Conservation (phyloP, 2,888 invertebrate species). For the Abrostola tripartita region DNA sequence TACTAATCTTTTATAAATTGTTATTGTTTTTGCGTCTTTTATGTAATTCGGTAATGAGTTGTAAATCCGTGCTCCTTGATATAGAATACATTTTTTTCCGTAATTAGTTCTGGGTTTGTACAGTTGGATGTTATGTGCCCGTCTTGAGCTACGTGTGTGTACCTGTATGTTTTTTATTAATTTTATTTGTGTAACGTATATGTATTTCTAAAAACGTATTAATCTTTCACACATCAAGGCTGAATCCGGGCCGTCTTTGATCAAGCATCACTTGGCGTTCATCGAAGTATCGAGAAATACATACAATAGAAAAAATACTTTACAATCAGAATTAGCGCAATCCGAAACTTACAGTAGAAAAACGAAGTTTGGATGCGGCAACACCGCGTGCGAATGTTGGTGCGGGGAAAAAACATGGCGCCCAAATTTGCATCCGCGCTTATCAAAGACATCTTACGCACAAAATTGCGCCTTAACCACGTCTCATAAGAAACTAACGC, state of each 20-base stretch:
- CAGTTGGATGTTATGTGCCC: no score
- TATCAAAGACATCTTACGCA: conserved; percentile 64
- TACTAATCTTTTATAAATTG: no score
- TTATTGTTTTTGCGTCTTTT: no score
- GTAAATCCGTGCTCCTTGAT: no score
- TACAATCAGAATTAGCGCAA: conserved; percentile 74
- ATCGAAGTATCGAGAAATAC: conserved; percentile 63
- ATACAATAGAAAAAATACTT: conserved; percentile 70
- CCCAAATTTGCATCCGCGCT: conserved; percentile 65
- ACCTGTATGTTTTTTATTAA: no score
- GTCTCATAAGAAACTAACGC: conserved; percentile 60
- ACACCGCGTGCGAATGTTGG: conserved; percentile 72
- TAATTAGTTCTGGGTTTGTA: no score
- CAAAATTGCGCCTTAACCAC: conserved; percentile 70
- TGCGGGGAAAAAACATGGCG: conserved; percentile 75
- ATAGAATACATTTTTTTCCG: no score
- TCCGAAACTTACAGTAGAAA: conserved; percentile 66
- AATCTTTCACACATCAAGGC: conserved; percentile 61
- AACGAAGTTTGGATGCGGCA: conserved; percentile 72
- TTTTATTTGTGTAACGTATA: no score
- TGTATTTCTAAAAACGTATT: conserved; percentile 68
- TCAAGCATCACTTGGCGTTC: conserved; percentile 64
- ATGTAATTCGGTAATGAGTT: no score
- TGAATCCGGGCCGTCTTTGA: conserved; percentile 68
- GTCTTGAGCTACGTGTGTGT: no score